Conservation (phyloP, 92 coral and sea anemone species). For the Phenganax stokvisi region DNA sequence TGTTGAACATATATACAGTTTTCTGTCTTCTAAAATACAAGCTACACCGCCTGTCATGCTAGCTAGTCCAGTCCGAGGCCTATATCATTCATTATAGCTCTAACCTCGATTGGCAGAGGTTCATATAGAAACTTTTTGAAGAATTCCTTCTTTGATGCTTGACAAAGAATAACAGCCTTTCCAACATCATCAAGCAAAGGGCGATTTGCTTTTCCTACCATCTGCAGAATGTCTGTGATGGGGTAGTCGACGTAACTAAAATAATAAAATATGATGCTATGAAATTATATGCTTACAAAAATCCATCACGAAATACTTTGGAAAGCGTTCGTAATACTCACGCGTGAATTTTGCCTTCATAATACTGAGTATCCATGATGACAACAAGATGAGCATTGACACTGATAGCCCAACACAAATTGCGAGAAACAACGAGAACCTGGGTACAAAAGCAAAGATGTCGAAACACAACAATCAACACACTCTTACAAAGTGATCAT, state of each 20-base stretch:
- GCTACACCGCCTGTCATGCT: neutral
- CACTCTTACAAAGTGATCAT: neutral
- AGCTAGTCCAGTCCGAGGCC: neutral
- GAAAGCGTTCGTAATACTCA: constrained; percentile 49
- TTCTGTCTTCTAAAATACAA: neutral
- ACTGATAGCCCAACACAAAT: constrained; percentile 87
- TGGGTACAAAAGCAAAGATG: constrained; percentile 16
- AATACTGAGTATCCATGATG: constrained; percentile 94
- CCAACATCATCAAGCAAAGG: constrained; percentile 89
- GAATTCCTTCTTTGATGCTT: constrained; percentile 92
- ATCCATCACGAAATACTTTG: neutral
- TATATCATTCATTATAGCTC: neutral
- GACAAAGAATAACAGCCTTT: constrained; percentile 94
- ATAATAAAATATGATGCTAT: neutral
- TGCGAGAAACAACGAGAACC: constrained; percentile 94
- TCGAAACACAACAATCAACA: neutral
- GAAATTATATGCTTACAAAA: no score
- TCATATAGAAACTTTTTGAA: constrained; percentile 96
- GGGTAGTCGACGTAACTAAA: constrained; percentile 81
- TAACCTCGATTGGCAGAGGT: constrained; percentile 93
- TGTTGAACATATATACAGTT: no score
- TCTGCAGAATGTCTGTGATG: constrained; percentile 84
- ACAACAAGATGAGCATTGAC: constrained; percentile 86
- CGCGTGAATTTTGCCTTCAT: constrained; percentile 97
- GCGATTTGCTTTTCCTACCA: constrained; percentile 91